Conservation (phyloP, 2,888 invertebrate genomes). For the Muscina levida region DNA sequence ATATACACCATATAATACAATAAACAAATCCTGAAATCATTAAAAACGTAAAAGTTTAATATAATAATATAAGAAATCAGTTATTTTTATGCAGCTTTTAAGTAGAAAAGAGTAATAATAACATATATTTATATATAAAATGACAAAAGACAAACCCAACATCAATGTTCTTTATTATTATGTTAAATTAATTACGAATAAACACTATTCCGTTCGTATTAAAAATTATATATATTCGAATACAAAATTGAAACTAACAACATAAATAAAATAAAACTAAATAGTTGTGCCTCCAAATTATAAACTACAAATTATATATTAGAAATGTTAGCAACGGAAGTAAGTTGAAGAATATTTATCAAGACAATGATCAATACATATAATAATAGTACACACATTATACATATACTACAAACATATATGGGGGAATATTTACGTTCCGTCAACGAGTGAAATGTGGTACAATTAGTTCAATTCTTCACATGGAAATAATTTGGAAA, state of each 20-base stretch:
- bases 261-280: conserved; percentile 14
- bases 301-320: too few relatives aligned
- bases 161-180: background rate
- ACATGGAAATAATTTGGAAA: too few relatives aligned
- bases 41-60: too few relatives aligned
- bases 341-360: too few relatives aligned
- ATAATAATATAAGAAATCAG: too few relatives aligned
- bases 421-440: conserved; percentile 18
- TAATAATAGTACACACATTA: too few relatives aligned
- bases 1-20: background rate
- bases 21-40: background rate
- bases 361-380: too few relatives aligned
- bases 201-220: too few relatives aligned
- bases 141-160: background rate
- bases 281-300: conserved; percentile 59
- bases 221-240: background rate
- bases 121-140: too few relatives aligned
- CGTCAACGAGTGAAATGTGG: too few relatives aligned
- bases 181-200: conserved; percentile 38
- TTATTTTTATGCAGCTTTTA: background rate
- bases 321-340: background rate
- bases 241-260: conserved; percentile 6
- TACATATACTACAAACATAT: background rate
- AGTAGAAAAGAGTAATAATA: background rate
- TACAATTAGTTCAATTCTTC: too few relatives aligned